phyloP scores from a whole-genome alignment of 2,113 vertebrate genomes.

The Rhinichthys klamathensis region DNA sequence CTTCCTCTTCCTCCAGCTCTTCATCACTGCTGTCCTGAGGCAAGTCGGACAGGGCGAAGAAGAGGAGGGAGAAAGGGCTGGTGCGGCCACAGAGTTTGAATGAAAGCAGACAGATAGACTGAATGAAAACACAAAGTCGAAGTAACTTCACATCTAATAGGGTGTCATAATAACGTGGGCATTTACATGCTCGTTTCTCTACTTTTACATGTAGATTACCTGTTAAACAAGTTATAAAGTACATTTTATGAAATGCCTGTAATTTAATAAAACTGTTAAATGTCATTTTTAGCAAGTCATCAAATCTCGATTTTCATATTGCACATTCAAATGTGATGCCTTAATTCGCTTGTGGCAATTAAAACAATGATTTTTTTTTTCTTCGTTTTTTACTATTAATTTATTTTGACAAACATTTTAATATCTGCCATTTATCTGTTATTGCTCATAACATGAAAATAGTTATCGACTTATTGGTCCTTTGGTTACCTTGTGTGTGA shows the following conservation, averaged over 20 bases:
- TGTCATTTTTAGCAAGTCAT: neutral
- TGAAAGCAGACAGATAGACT: conserved; percentile 37
- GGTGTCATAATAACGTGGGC: neutral
- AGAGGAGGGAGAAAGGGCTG: conserved; percentile 91
- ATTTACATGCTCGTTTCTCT: neutral
- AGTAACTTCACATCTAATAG: conserved; percentile 58
- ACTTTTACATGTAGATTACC: too few species aligned
- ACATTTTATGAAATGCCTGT: neutral
- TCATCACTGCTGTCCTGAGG: conserved; percentile 96
- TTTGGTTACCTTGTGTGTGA: too few species aligned
- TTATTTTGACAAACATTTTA: too few species aligned
- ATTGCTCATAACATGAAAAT: too few species aligned
- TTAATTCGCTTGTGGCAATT: neutral
- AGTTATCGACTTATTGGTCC: too few species aligned
- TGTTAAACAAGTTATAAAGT: neutral
- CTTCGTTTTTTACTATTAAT: too few species aligned
- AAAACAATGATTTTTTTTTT: neutral
- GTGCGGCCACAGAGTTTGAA: conserved; percentile 61
- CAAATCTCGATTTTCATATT: neutral
- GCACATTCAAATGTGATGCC: neutral
- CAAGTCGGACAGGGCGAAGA: conserved; percentile 90
- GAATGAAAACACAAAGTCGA: conserved; percentile 12
- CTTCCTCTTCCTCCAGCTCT: conserved; percentile 84
- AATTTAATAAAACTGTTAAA: neutral
- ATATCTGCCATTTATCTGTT: too few species aligned